Conservation (phyloP, 2,113 vertebrate species). For the Sakesphorus luctuosus region DNA sequence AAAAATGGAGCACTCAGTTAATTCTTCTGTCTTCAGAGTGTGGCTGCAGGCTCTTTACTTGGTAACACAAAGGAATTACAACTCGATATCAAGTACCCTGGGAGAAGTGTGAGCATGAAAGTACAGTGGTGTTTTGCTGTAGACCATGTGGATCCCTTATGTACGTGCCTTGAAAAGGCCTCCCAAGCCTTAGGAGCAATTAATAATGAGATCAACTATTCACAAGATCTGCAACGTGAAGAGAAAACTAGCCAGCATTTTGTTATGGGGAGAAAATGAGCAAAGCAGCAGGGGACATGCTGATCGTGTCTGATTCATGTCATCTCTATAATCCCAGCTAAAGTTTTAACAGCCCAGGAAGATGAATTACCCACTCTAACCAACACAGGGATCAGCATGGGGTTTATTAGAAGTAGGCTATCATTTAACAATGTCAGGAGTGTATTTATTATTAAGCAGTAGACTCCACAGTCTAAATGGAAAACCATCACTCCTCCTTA, state of each 20-base stretch:
- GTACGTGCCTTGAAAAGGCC: neutral
- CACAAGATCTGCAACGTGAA: neutral
- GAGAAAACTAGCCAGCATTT: constrained; percentile 17
- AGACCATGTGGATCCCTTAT: neutral
- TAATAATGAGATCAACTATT: constrained; percentile 45
- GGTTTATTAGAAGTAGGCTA: constrained; percentile 72
- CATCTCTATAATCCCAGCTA: constrained; percentile 61
- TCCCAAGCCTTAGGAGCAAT: neutral
- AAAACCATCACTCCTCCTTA: constrained; percentile 43
- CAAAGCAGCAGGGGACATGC: constrained; percentile 70
- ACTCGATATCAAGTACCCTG: neutral
- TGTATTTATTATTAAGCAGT: constrained; percentile 51
- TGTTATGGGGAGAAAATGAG: constrained; percentile 68
- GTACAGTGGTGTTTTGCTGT: neutral
- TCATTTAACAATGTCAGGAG: constrained; percentile 65
- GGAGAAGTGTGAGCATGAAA: neutral
- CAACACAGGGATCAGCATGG: constrained; percentile 60
- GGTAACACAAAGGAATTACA: neutral
- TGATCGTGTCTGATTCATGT: constrained; percentile 72
- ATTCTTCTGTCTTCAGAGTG: neutral
- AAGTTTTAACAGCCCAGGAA: constrained; percentile 39
- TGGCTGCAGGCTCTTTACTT: constrained; percentile 14
- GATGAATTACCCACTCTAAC: constrained; percentile 58
- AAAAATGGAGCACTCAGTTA: neutral
- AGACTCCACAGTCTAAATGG: constrained; percentile 33